Conservation (phyloP, 2,888 invertebrate species). For the Meteorus cinctellus region DNA sequence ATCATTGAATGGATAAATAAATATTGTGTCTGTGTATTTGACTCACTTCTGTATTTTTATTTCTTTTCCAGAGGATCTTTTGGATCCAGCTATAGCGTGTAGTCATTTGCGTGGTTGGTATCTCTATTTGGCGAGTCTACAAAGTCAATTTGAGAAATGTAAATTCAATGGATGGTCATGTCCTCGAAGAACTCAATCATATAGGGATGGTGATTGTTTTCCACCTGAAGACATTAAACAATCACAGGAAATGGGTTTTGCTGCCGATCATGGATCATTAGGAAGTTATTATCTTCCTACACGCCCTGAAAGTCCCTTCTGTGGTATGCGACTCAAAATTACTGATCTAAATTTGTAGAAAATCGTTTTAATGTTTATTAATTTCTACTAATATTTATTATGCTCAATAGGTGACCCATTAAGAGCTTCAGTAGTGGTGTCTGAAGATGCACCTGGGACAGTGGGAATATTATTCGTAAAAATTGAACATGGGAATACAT, state of each 20-base stretch:
- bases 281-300: constrained; percentile 77
- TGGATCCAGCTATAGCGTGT: constrained; percentile 76
- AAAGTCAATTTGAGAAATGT: constrained; percentile 71
- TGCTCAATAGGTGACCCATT: constrained; percentile 74
- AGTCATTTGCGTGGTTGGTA: constrained; percentile 77
- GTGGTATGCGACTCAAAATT: constrained; percentile 70
- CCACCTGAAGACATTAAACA: constrained; percentile 69
- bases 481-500: constrained; percentile 70
- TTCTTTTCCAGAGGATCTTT: constrained; percentile 69
- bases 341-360: too few species aligned
- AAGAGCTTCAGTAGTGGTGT: constrained; percentile 74
- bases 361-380: too few species aligned
- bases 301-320: constrained; percentile 74
- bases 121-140: constrained; percentile 75
- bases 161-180: constrained; percentile 77
- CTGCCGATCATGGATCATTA: constrained; percentile 65
- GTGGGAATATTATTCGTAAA: constrained; percentile 73
- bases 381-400: constrained; percentile 30
- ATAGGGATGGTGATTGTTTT: constrained; percentile 76
- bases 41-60: not conserved
- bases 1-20: not conserved
- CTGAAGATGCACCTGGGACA: constrained; percentile 71
- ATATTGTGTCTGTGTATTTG: not conserved
- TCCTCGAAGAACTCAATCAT: constrained; percentile 74
- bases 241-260: constrained; percentile 68